These are phyloP conservation scores for Drosophila anomelani DNA, from an alignment of 2,888 invertebrate species.

Conservation along the genomic window DNA sequence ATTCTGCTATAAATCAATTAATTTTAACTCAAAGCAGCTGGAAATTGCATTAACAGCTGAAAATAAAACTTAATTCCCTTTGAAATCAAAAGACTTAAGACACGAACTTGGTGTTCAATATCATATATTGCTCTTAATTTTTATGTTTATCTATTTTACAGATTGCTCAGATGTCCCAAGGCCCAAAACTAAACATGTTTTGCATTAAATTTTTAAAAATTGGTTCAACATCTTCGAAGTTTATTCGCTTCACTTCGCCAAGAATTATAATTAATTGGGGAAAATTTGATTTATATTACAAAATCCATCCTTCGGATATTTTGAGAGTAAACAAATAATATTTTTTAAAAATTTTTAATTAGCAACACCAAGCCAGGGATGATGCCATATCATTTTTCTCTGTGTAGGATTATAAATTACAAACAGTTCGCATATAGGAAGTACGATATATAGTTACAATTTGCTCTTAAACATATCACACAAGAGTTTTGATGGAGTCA, in stretches of 20 bases:
- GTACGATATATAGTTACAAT: constrained; percentile 54
- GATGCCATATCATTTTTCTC: constrained; percentile 36
- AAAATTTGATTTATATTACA: constrained; percentile 22
- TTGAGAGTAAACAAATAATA: constrained; percentile 3
- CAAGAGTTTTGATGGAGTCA: constrained; percentile 77
- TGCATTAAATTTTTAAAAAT: constrained; percentile 46
- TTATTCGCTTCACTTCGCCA: constrained; percentile 65
- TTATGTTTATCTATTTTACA: constrained; percentile 30
- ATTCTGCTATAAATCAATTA: neutral
- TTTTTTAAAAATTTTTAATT: constrained; percentile 25
- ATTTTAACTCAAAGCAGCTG: too few species aligned
- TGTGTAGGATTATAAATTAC: constrained; percentile 63
- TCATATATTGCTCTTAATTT: constrained; percentile 28
- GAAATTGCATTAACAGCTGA: constrained; percentile 2
- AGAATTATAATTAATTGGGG: constrained; percentile 13
- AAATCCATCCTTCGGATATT: neutral
- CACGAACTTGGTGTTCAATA: constrained; percentile 36
- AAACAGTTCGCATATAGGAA: constrained; percentile 66
- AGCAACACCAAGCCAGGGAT: constrained; percentile 9
- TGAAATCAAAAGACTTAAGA: constrained; percentile 27
- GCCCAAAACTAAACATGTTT: constrained; percentile 50
- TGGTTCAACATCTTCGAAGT: constrained; percentile 66
- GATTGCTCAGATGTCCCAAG: constrained; percentile 71
- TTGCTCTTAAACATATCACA: constrained; percentile 75
- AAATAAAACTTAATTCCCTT: constrained; percentile 49